These are phyloP conservation scores for Threskiornis aethiopicus DNA, from an alignment of 2,797 vertebrate genomes.

Conservation along the genomic window DNA sequence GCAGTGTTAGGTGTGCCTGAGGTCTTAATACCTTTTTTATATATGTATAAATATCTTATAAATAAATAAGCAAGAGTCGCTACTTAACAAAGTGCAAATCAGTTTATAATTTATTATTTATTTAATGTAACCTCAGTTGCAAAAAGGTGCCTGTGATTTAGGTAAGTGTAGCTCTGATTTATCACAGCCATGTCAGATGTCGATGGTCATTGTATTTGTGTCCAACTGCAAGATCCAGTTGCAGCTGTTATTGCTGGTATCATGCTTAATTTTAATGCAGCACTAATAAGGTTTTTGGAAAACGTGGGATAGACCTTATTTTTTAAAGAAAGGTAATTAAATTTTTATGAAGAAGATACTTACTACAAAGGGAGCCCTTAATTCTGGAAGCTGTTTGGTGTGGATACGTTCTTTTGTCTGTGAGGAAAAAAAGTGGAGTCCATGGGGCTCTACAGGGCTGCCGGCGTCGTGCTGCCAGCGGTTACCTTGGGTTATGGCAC, in stretches of 20 bases:
- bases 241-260: not conserved
- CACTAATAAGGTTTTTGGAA: not conserved
- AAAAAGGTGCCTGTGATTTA: not conserved
- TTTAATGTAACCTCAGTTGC: not conserved
- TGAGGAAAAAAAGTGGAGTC: not conserved
- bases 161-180: not conserved
- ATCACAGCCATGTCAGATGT: not conserved
- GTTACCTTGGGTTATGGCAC: not conserved
- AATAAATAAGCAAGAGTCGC: not conserved
- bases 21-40: not conserved
- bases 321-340: not conserved
- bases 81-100: not conserved
- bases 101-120: not conserved
- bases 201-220: not conserved
- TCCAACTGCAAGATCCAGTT: not conserved
- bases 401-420: not conserved
- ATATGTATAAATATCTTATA: not conserved
- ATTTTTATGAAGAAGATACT: not conserved
- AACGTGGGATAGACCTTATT: not conserved
- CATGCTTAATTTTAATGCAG: not conserved
- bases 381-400: not conserved
- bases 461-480: not conserved
- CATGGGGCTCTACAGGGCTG: rapidly evolving
- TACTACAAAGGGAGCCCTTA: not conserved
- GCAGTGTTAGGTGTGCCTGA: not conserved